Conservation (phyloP, 2,888 invertebrate genomes). For the Tupiocoris notatus region DNA sequence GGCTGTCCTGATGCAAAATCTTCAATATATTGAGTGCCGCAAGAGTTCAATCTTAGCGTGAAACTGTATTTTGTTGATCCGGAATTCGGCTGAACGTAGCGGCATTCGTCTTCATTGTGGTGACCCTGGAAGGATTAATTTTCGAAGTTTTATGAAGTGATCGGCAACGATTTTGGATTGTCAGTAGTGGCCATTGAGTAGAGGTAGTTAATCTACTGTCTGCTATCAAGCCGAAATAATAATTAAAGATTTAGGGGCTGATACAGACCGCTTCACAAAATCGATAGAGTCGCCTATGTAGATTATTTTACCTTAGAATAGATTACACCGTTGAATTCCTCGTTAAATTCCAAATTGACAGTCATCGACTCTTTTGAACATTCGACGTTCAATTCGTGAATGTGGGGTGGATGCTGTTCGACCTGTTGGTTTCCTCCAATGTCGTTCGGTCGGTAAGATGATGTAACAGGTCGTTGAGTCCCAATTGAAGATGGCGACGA, state of each 20-base stretch:
- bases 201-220: too few relatives aligned
- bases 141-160: too few relatives aligned
- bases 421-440: conserved; percentile 27
- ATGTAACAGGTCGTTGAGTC: background rate
- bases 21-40: conserved; percentile 76
- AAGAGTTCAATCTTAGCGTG: conserved; percentile 70
- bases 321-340: conserved; percentile 72
- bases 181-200: too few relatives aligned
- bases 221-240: too few relatives aligned
- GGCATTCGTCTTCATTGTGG: conserved; percentile 66
- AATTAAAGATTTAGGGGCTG: too few relatives aligned
- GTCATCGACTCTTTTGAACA: conserved; percentile 82
- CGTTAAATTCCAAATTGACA: conserved; percentile 74
- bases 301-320: conserved; percentile 64
- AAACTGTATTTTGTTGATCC: conserved; percentile 69
- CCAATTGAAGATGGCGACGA: conserved; percentile 3
- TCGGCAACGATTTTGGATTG: too few relatives aligned
- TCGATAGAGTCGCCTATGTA: too few relatives aligned
- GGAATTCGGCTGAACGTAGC: conserved; percentile 71
- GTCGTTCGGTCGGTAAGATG: background rate
- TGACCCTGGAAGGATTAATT: conserved; percentile 63
- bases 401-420: conserved; percentile 67
- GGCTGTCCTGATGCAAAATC: conserved; percentile 72
- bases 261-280: too few relatives aligned
- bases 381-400: conserved; percentile 71